Percentiles rank a stretch among this genome's conserved stretches.
Evolutionary conservation across 2,888 invertebrate species (phyloP).

Genomic region (Drosophila fungiperda): DNA sequence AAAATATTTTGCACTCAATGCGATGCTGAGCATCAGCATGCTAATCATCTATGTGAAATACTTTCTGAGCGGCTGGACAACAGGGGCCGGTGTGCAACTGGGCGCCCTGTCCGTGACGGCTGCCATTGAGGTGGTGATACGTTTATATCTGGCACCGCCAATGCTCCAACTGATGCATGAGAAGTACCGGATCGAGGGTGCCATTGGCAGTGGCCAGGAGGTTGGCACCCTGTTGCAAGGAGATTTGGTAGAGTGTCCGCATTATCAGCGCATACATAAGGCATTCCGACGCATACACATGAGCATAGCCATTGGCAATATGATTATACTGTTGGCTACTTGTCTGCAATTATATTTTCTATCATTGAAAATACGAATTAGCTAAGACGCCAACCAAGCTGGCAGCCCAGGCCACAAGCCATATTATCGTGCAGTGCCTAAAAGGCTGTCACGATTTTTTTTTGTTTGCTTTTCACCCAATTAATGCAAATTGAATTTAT

Average conservation of each 20-base stretch:
- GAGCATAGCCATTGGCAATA: conserved; percentile 92
- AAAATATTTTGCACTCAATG: conserved; percentile 93
- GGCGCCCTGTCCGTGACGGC: conserved; percentile 79
- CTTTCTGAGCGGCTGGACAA: conserved; percentile 86
- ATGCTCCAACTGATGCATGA: conserved; percentile 90
- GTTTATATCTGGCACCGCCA: conserved; percentile 91
- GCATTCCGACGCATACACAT: conserved; percentile 92
- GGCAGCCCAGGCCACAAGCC: background rate
- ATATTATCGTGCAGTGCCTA: conserved; percentile 38
- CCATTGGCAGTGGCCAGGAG: conserved; percentile 92
- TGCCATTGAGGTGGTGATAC: conserved; percentile 90
- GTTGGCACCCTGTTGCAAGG: conserved; percentile 90
- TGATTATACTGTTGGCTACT: conserved; percentile 89
- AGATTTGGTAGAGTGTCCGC: conserved; percentile 90
- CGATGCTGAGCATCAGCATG: conserved; percentile 90
- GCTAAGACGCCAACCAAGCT: conserved; percentile 66
- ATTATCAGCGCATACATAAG: conserved; percentile 91
- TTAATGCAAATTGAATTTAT: conserved; percentile 48
- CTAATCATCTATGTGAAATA: conserved; percentile 88
- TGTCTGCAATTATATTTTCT: conserved; percentile 89
- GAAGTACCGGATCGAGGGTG: conserved; percentile 91
- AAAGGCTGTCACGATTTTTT: conserved; percentile 45
- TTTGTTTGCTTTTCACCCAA: conserved; percentile 14
- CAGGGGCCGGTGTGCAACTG: conserved; percentile 87
- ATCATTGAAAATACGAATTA: conserved; percentile 86